These are phyloP conservation scores for Microcebus tavaratra DNA, from an alignment of 2,113 vertebrate species.

Conservation along the genomic window DNA sequence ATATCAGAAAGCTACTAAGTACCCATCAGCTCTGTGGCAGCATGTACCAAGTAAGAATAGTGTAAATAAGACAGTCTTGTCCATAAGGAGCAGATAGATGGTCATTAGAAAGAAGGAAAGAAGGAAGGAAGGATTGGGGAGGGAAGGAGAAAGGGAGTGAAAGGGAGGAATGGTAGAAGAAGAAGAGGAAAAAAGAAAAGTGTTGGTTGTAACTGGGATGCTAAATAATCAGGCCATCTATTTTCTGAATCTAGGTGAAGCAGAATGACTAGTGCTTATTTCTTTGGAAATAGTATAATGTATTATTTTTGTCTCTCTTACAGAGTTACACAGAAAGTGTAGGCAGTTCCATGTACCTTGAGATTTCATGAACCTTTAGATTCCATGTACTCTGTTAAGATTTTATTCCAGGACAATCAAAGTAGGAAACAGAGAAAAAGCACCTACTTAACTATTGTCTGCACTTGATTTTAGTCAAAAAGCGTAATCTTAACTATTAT, in stretches of 20 bases:
- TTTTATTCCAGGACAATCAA: not conserved
- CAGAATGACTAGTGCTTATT: not conserved
- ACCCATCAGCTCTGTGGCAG: not conserved
- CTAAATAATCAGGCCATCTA: not conserved
- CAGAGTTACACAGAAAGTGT: not conserved
- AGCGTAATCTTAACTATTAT: not conserved
- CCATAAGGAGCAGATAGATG: not conserved
- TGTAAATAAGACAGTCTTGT: not conserved
- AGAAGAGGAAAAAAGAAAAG: not conserved
- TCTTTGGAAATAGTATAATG: not conserved
- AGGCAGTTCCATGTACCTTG: not conserved
- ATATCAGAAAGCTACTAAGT: rapidly evolving
- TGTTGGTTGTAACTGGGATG: not conserved
- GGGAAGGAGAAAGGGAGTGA: not conserved
- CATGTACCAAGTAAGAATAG: not conserved
- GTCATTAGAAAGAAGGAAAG: not conserved
- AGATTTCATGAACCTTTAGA: not conserved
- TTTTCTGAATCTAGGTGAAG: not conserved
- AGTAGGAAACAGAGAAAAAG: not conserved
- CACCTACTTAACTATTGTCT: too few relatives aligned
- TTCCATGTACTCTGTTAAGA: not conserved
- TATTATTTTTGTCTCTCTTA: not conserved
- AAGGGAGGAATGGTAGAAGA: too few relatives aligned
- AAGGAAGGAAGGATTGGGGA: not conserved
- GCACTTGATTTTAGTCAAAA: too few relatives aligned